Percentiles rank a stretch among this genome's conserved stretches.
Evolutionary conservation across 1,140 invertebrate species (phyloP).

Genomic region (Thaumatotibia leucotreta): DNA sequence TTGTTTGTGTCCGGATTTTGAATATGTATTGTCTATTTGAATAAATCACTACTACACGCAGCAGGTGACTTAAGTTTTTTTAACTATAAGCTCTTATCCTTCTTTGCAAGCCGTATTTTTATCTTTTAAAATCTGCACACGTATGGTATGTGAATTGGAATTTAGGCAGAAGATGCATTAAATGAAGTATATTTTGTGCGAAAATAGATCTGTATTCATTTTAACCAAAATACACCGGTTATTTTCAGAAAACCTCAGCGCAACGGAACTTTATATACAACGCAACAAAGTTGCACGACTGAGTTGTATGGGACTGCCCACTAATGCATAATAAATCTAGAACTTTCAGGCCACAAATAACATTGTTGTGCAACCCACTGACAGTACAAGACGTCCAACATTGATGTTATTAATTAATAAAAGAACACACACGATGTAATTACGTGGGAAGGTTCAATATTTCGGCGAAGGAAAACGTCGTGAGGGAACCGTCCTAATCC

Average conservation of each 20-base stretch:
- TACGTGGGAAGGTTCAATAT: too few relatives aligned
- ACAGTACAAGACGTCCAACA: neutral
- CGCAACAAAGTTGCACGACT: neutral
- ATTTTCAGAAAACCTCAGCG: neutral
- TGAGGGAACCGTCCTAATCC: too few relatives aligned
- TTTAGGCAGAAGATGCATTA: neutral
- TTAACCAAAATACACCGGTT: neutral
- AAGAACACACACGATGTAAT: neutral
- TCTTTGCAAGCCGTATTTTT: too few relatives aligned
- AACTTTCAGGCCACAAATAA: neutral
- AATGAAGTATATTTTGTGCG: neutral
- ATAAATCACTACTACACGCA: too few relatives aligned
- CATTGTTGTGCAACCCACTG: neutral
- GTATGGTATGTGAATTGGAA: neutral
- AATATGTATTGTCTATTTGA: too few relatives aligned
- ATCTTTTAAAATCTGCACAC: too few relatives aligned
- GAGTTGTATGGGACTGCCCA: neutral
- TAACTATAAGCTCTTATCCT: too few relatives aligned
- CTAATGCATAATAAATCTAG: neutral
- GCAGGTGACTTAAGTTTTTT: too few relatives aligned
- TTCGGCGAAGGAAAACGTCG: too few relatives aligned
- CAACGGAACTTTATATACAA: neutral
- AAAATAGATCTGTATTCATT: too few relatives aligned
- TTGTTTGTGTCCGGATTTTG: too few relatives aligned
- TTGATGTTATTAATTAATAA: neutral